phyloP scores from a whole-genome alignment of 2,797 vertebrate genomes.

The Hydrocynus forskahlii region DNA sequence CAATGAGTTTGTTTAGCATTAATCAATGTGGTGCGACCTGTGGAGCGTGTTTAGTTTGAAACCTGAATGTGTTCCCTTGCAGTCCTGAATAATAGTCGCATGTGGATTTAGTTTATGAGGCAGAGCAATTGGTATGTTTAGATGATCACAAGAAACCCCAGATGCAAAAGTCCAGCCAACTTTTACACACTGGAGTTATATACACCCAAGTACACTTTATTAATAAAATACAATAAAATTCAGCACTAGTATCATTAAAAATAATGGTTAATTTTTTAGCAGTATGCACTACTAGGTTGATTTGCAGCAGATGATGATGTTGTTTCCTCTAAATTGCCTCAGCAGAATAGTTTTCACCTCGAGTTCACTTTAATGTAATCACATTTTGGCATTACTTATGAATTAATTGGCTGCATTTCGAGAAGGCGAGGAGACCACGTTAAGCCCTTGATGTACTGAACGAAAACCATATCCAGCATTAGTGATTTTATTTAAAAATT shows the following conservation, averaged over 20 bases:
- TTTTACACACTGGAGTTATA: background rate
- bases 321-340: background rate
- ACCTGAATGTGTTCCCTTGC: background rate
- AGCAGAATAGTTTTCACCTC: conserved; percentile 11
- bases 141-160: background rate
- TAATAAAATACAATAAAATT: background rate
- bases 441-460: background rate
- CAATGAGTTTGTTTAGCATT: background rate
- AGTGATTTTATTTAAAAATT: background rate
- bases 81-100: background rate
- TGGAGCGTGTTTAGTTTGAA: background rate
- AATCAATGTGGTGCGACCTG: background rate
- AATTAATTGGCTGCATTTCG: background rate
- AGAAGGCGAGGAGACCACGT: background rate
- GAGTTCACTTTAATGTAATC: background rate
- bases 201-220: background rate
- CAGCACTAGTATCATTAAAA: background rate
- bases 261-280: background rate
- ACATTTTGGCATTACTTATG: background rate
- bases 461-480: background rate
- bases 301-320: background rate
- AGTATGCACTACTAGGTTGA: background rate
- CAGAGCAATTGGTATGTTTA: background rate
- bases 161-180: background rate
- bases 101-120: background rate